A percentile compares a stretch with the other conserved stretches of the same genome.
phyloP scores from a whole-genome alignment of 2,113 vertebrate genomes.

The Spizaetus ornatus region DNA sequence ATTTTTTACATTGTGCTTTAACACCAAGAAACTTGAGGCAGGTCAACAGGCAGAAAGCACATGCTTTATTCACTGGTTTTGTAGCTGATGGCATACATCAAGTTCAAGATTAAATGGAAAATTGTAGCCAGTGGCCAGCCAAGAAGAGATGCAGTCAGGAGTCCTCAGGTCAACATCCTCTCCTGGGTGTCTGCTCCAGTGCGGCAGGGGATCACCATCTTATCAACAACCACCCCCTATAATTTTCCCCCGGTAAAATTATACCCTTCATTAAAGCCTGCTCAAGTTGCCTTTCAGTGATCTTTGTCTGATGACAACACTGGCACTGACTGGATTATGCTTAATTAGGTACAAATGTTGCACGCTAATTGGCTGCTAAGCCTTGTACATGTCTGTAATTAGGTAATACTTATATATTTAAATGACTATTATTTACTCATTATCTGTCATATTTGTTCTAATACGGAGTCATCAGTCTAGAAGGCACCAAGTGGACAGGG shows the following conservation, averaged over 20 bases:
- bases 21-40: background rate
- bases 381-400: background rate
- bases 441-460: background rate
- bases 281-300: background rate
- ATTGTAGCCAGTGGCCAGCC: background rate
- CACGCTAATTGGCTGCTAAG: background rate
- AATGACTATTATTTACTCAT: background rate
- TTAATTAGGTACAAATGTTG: background rate
- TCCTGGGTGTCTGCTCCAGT: background rate
- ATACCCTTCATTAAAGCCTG: background rate
- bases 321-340: background rate
- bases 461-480: background rate
- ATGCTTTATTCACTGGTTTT: background rate
- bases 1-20: background rate
- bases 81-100: background rate
- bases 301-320: background rate
- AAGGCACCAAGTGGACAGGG: background rate
- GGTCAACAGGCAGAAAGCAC: background rate
- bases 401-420: background rate
- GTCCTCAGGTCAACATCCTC: background rate
- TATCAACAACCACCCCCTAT: background rate
- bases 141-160: rapidly evolving
- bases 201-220: background rate
- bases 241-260: background rate
- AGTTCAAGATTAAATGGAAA: background rate